Base-by-base conservation (phyloP, 2,888 invertebrate genomes). In the Lasioglossum oenotherae region DNA sequence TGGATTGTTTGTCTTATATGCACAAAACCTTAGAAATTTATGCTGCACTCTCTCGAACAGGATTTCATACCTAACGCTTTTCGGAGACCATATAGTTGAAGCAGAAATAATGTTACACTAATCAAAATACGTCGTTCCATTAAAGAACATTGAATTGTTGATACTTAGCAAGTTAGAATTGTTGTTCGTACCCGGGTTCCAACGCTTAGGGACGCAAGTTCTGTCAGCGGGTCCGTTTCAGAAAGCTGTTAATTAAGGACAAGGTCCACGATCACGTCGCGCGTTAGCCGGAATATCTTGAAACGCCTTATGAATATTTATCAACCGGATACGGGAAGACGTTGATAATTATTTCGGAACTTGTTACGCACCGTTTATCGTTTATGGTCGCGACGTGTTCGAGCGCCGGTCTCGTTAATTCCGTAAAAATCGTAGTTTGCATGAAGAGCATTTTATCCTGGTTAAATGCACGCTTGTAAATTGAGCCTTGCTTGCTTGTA, bases 281-380 rank as follows among this genome's bases (percentile, higher is more conserved):
- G 71, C 85, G 85, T 88, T 86, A 90, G 76, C 85, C 78, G 74
- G 87, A 87, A 90, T 90, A 86, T 85, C 90, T 87, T 80, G 85
- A 86, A 88, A 88, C 88, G 81, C 74, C 80, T 87, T 81, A 90
- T 90, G 89, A 90, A 90, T 90, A 90, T 90, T 90, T 88, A 90
- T 90, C 67, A 35, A 73, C 44, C 78, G 53, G 60, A 71, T 69
- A 73, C 74, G 71, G 73, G 74, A 78, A 71, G 84, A 86, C 79
- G 87, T 69, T 77, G 76, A 85, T 90, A 90, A 90, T 90, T 90
- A 90, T 87, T 85, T 88, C 77, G 76, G 76, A 82, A 85, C 82
- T 84, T 77, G 81, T 81, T 80, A 82, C 81, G 77, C 71, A 46
- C 84, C 79, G 73, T 74, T 82, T 78, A 83, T 79, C 89, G 80